Evolutionary conservation across 2,797 vertebrate genomes (phyloP), one percentile per base, ranked within the genome.

Genomic region (Sternarchorhynchus goeldii): DNA sequence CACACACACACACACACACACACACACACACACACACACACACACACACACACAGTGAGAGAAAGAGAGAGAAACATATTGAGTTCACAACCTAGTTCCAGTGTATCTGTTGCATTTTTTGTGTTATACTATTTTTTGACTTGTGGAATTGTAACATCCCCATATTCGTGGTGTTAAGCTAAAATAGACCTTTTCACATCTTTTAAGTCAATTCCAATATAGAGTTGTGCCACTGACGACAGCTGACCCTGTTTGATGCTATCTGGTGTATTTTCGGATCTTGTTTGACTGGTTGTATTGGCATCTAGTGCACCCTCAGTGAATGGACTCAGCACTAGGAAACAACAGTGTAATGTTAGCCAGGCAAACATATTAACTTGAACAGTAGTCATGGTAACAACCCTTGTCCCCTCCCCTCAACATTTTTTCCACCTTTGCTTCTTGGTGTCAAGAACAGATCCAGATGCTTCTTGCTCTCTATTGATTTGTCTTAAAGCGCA

Each of bases 381-480:
- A 16, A 56, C 67, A 69, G 67, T 69, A 55, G 67, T 55, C 67
- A 69, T 69, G 67, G 67, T n/a, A 69, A 69, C 67, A 69, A 55
- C 45, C 45, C 45, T 12, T 50, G 45, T 50, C 45, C 45, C 45
- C 45, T 50, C 45, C 45, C 45, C 45, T 50, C 45, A 50, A 50
- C 45, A 12, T 50, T 17, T 45, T 50, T 21, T 69, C 25, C 66
- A 69, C 66, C 66, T 69, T 56, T 70, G 67, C 67, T 56, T 18
- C 18, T 34, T 55, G 45, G 66, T 32, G 50, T 32, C 45, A 55
- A n/a, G 67, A 70, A 70, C 18, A 55, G 25, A 70, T 32, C 18
- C 17, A 6, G 39, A 68, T 68, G 39, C n/a, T 55, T 69, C 41
- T 31, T 69, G 50, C 29, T 56, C 17, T 70, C 16, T 56, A 70